Evolutionary conservation across 2,888 invertebrate genomes (phyloP).

Genomic region (Protophormia terraenovae): DNA sequence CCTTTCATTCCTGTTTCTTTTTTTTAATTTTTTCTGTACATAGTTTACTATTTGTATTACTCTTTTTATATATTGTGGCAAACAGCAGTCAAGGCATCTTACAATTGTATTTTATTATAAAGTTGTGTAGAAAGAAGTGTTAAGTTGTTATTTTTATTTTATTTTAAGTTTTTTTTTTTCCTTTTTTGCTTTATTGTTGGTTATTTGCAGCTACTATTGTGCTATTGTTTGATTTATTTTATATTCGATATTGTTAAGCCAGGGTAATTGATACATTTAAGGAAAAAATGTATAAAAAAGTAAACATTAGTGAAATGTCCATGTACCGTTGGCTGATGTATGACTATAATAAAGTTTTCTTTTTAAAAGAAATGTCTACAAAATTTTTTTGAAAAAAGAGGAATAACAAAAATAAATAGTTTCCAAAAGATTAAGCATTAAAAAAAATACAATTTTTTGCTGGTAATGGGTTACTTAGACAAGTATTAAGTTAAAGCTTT

Average conservation of each 20-base stretch:
- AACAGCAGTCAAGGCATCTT: conserved; percentile 32
- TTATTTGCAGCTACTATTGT: conserved; percentile 42
- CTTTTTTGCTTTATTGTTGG: not conserved
- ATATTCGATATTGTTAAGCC: conserved; percentile 46
- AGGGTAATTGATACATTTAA: conserved; percentile 65
- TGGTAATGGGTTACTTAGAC: not conserved
- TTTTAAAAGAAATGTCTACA: not conserved
- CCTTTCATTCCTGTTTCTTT: conserved; percentile 17
- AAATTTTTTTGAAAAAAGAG: not conserved
- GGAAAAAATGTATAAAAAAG: not conserved
- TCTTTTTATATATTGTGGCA: conserved; percentile 14
- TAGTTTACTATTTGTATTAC: not conserved
- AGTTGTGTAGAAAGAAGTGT: conserved; percentile 47
- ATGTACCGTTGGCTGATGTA: conserved; percentile 15
- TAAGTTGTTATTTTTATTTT: conserved; percentile 58
- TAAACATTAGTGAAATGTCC: conserved; percentile 11
- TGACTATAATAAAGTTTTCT: not conserved
- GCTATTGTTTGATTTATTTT: conserved; percentile 63
- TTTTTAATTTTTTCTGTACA: not conserved
- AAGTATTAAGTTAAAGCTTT: not conserved
- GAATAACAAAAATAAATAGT: no score
- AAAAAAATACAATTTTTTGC: not conserved
- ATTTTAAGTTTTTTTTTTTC: conserved; percentile 24
- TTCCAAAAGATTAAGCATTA: not conserved
- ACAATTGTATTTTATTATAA: conserved; percentile 17